These are phyloP conservation scores for Sander lucioperca DNA, from an alignment of 2,113 vertebrate species.

Conservation along the genomic window DNA sequence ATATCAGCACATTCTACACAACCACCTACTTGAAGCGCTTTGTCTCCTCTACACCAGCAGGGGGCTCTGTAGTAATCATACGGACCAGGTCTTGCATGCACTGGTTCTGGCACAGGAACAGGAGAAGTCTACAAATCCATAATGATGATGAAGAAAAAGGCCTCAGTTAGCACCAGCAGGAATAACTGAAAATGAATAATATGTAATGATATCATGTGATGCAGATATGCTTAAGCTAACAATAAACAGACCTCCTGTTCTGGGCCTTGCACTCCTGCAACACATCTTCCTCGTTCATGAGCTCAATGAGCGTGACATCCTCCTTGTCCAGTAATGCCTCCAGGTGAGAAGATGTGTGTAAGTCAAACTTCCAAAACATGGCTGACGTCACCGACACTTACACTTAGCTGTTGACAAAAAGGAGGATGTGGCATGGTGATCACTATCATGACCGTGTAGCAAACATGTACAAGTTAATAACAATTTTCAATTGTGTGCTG, in stretches of 20 bases:
- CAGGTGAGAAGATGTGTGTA: conserved; percentile 94
- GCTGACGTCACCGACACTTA: conserved; percentile 74
- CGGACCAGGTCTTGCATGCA: conserved; percentile 95
- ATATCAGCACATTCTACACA: conserved; percentile 48
- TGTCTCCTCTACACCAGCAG: conserved; percentile 93
- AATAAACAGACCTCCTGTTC: conserved; percentile 86
- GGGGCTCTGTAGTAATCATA: conserved; percentile 93
- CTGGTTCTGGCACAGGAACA: conserved; percentile 91
- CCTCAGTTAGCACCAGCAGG: conserved; percentile 11
- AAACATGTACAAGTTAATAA: not conserved
- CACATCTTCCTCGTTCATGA: conserved; percentile 97
- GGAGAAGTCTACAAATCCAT: conserved; percentile 85
- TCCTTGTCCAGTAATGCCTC: conserved; percentile 96
- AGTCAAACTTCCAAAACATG: conserved; percentile 99
- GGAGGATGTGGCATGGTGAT: not conserved
- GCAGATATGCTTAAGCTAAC: not conserved
- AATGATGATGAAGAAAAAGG: conserved; percentile 12
- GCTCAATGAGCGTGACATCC: conserved; percentile 91
- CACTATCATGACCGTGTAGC: not conserved
- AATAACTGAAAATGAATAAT: not conserved
- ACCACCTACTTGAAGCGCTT: conserved; percentile 95
- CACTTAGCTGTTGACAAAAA: conserved; percentile 71
- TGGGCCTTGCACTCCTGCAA: conserved; percentile 98
- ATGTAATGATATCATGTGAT: not conserved
- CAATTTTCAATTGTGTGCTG: not conserved